Conservation (phyloP, 2,113 vertebrate species). For the Oreochromis niloticus region DNA sequence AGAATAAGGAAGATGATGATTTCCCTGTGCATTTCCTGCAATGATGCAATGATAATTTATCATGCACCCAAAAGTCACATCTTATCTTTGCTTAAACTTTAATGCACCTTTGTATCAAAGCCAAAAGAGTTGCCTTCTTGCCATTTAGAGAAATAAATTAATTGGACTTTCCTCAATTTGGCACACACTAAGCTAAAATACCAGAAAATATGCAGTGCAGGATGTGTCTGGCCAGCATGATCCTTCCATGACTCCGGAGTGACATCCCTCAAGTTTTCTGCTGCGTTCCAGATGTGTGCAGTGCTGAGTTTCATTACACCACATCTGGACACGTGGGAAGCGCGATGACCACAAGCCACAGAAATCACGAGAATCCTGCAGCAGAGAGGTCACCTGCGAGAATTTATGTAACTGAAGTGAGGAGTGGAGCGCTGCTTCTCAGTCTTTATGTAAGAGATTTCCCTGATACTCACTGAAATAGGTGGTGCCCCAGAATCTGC, state of each 20-base stretch:
- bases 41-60: not conserved
- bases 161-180: not conserved
- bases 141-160: not conserved
- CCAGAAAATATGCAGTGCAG: not conserved
- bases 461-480: not conserved
- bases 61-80: not conserved
- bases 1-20: not conserved
- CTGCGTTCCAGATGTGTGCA: slow-evolving; percentile 44
- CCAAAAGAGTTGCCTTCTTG: not conserved
- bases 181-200: not conserved
- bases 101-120: not conserved
- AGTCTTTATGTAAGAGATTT: slow-evolving; percentile 33
- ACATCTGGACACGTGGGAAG: slow-evolving; percentile 40
- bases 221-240: not conserved
- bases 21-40: not conserved
- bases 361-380: not conserved
- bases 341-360: slow-evolving; percentile 12
- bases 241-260: slow-evolving; percentile 18
- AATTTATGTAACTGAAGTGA: slow-evolving; percentile 29
- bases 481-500: not conserved
- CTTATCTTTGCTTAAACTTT: not conserved
- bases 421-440: not conserved
- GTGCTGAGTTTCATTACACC: slow-evolving; percentile 15
- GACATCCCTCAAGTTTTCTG: slow-evolving; percentile 17
- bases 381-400: slow-evolving; percentile 16